Percentiles rank a stretch among this genome's conserved stretches.
These are phyloP conservation scores for Herpetotheres cachinnans DNA, from an alignment of 2,113 vertebrate genomes.

Conservation along the genomic window DNA sequence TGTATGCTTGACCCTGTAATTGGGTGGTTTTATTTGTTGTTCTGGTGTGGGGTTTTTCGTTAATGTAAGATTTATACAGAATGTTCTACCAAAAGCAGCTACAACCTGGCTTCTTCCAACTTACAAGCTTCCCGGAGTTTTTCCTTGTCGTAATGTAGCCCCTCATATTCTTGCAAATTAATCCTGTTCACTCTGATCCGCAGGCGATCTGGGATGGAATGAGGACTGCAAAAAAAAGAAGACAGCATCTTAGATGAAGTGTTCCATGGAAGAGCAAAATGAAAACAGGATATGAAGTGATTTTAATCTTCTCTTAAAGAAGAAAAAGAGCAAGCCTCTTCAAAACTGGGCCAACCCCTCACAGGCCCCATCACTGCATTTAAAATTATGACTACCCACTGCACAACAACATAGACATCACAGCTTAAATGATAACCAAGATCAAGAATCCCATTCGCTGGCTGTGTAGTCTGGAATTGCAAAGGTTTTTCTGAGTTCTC, in stretches of 20 bases:
- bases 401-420: not conserved
- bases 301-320: not conserved
- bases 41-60: not conserved
- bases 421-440: not conserved
- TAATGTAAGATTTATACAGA: not conserved
- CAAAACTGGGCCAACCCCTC: not conserved
- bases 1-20: not conserved
- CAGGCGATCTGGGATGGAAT: conserved; percentile 91
- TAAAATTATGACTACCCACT: not conserved
- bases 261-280: not conserved
- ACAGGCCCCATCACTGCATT: not conserved
- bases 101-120: conserved; percentile 46
- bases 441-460: not conserved
- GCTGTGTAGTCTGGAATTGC: not conserved
- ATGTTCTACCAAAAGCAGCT: not conserved
- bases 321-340: not conserved
- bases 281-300: not conserved
- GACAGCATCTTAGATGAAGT: conserved; percentile 6
- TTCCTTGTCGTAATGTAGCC: conserved; percentile 93
- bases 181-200: conserved; percentile 94
- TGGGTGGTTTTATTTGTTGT: rapidly evolving
- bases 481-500: not conserved
- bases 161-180: conserved; percentile 92
- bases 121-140: conserved; percentile 94
- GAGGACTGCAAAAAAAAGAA: conserved; percentile 82